Conservation (phyloP, 2,888 invertebrate species). For the Pseudococcus longispinus region DNA sequence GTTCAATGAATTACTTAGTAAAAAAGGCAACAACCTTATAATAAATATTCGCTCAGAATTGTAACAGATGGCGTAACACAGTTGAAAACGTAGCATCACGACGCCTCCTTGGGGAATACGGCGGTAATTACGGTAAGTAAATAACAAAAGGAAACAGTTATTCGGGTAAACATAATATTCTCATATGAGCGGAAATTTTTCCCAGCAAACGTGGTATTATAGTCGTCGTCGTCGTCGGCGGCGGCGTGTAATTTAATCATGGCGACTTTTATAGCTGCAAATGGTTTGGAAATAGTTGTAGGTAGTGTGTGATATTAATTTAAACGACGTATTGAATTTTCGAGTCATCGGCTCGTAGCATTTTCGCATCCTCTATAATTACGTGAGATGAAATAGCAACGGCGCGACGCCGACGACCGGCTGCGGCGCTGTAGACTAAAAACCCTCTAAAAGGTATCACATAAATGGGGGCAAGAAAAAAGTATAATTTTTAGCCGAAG, state of each 20-base stretch:
- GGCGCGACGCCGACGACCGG: background rate
- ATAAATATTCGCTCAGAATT: conserved; percentile 21
- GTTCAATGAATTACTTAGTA: background rate
- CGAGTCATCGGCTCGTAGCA: conserved; percentile 13
- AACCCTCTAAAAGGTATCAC: background rate
- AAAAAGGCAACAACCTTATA: background rate
- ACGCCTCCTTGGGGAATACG: conserved; percentile 29
- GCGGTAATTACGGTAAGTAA: conserved; percentile 28
- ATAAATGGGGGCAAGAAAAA: background rate
- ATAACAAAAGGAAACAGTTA: conserved; percentile 36
- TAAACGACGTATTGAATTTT: conserved; percentile 27
- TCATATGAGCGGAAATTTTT: conserved; percentile 16
- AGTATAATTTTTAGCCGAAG: conserved; percentile 14
- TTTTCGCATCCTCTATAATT: conserved; percentile 10
- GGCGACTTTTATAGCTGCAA: background rate
- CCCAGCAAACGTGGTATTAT: background rate
- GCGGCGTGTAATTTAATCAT: conserved; percentile 1
- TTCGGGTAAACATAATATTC: conserved; percentile 28
- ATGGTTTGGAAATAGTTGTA: background rate
- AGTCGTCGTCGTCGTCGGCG: background rate
- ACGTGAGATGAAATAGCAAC: conserved; percentile 20
- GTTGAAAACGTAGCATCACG: conserved; percentile 22
- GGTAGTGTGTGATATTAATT: background rate
- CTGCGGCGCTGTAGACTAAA: background rate
- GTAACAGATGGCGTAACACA: conserved; percentile 10